Conservation (phyloP, 2,888 invertebrate species). For the Ormyrus pomaceus region DNA sequence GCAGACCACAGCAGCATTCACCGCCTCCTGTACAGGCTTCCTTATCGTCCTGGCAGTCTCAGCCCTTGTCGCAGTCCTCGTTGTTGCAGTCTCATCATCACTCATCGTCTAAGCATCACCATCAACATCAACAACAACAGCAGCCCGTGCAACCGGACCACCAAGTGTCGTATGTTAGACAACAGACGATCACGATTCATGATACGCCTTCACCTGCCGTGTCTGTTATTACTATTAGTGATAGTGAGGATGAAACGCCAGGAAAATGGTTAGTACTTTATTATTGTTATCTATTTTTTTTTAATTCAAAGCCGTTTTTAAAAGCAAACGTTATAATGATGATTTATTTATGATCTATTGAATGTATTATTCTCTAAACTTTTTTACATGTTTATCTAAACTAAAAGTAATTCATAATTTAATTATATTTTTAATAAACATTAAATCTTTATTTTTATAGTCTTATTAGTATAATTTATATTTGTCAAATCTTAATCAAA, state of each 20-base stretch:
- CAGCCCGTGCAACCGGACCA: slow-evolving; percentile 71
- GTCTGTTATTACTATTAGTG: slow-evolving; percentile 96
- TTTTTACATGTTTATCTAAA: too few relatives aligned
- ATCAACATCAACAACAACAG: slow-evolving; percentile 60
- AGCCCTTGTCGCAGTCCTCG: slow-evolving; percentile 26
- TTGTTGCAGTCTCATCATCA: slow-evolving; percentile 65
- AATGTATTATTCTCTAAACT: too few relatives aligned
- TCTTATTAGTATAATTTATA: neutral
- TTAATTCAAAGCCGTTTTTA: too few relatives aligned
- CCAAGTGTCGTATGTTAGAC: slow-evolving; percentile 76
- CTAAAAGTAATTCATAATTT: neutral
- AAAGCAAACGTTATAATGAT: too few relatives aligned
- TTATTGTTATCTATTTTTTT: too few relatives aligned
- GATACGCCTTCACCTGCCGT: slow-evolving; percentile 97
- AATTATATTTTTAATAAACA: neutral
- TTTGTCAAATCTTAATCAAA: too few relatives aligned
- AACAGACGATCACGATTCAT: slow-evolving; percentile 95
- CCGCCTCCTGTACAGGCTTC: slow-evolving; percentile 13
- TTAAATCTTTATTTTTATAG: neutral
- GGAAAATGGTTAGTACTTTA: slow-evolving; percentile 73
- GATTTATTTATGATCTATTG: too few relatives aligned
- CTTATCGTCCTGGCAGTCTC: slow-evolving; percentile 33
- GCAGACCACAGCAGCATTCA: slow-evolving; percentile 64
- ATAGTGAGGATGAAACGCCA: slow-evolving; percentile 92
- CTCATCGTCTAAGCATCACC: slow-evolving; percentile 36